A percentile compares a stretch with the other conserved stretches of the same genome.
Conservation (phyloP, 2,888 invertebrate genomes). For the Tinea trinotella region DNA sequence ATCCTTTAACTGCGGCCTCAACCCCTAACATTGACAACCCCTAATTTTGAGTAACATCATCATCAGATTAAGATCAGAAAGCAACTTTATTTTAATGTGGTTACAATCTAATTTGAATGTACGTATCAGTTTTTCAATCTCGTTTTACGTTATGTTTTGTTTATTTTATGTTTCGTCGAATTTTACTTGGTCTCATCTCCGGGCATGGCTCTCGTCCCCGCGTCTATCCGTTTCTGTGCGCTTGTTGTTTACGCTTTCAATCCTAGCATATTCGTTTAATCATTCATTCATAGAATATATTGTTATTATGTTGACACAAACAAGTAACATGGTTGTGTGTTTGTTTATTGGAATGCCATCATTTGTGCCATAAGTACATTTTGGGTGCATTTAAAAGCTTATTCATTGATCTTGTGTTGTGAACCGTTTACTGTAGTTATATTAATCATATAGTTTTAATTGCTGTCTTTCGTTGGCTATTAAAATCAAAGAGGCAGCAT, state of each 20-base stretch:
- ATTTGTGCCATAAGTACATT: no score
- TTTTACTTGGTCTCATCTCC: conserved; percentile 36
- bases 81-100: no score
- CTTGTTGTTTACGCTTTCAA: conserved; percentile 51
- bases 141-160: conserved; percentile 13
- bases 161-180: conserved; percentile 26
- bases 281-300: conserved; percentile 26
- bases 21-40: no score
- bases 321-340: not conserved
- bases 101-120: no score
- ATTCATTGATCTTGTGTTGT: no score
- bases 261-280: conserved; percentile 31
- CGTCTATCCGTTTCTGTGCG: conserved; percentile 62
- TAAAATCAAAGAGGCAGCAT: no score
- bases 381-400: no score
- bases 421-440: no score
- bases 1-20: not conserved
- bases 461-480: no score
- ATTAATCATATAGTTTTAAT: no score
- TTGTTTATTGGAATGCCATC: no score
- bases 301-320: not conserved
- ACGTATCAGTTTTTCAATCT: conserved; percentile 3
- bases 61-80: no score
- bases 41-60: not conserved
- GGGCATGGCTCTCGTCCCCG: conserved; percentile 66